phyloP scores from a whole-genome alignment of 2,888 invertebrate genomes.

The Rhorus exstirpatorius region DNA sequence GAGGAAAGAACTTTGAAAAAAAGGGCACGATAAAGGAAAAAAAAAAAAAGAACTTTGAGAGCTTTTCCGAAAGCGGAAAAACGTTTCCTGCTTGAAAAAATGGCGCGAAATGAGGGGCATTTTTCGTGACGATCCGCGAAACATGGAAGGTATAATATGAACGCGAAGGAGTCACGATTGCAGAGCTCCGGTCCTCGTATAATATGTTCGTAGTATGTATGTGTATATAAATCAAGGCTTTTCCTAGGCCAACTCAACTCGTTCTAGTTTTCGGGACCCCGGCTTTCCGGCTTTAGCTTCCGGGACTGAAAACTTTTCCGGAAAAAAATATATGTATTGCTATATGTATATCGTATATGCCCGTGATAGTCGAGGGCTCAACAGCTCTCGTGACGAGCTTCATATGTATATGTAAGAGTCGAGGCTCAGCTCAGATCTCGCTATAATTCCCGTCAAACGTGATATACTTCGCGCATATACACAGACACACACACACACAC shows the following conservation, averaged over 20 bases:
- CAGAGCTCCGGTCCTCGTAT: neutral
- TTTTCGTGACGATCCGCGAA: neutral
- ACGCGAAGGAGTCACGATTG: conserved; percentile 27
- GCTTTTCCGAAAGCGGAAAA: conserved; percentile 29
- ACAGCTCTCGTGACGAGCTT: conserved; percentile 41
- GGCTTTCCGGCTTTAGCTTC: conserved; percentile 39
- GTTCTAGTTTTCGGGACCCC: conserved; percentile 51
- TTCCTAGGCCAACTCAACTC: conserved; percentile 42
- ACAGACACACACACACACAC: too few relatives aligned
- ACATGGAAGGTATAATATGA: neutral
- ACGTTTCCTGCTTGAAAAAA: conserved; percentile 37
- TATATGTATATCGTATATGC: too few relatives aligned
- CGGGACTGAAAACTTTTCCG: conserved; percentile 46
- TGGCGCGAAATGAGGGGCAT: neutral
- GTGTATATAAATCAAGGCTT: conserved; percentile 25
- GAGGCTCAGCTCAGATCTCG: conserved; percentile 15
- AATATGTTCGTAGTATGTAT: neutral
- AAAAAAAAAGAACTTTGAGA: conserved; percentile 22
- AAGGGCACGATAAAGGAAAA: neutral
- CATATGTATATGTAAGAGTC: conserved; percentile 26
- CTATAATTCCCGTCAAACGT: conserved; percentile 45
- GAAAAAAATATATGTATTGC: conserved; percentile 35
- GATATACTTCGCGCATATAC: neutral
- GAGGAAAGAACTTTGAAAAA: conserved; percentile 1
- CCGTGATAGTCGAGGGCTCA: conserved; percentile 24